Conservation (phyloP, 1,140 invertebrate species). For the Agrilus planipennis region DNA sequence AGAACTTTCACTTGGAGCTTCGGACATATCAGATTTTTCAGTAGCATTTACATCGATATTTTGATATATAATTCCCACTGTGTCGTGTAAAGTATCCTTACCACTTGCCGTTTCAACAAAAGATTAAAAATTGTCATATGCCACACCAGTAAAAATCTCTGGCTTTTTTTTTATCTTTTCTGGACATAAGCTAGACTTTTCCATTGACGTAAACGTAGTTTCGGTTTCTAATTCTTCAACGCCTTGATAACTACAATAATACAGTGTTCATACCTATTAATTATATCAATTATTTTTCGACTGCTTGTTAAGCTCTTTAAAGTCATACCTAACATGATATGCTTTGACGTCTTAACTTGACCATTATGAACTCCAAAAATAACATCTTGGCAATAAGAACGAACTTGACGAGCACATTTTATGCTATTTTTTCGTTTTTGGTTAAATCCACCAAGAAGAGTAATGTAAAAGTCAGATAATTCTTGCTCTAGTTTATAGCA, state of each 20-base stretch:
- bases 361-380: no score
- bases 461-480: no score
- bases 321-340: conserved; percentile 15
- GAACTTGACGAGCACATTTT: no score
- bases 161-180: conserved; percentile 15
- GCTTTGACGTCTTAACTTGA: no score
- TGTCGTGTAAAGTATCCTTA: conserved; percentile 27
- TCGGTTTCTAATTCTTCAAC: conserved; percentile 19
- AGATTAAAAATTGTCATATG: conserved; percentile 32
- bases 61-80: conserved; percentile 24
- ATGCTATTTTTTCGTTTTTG: no score
- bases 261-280: conserved; percentile 17
- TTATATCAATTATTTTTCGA: conserved; percentile 17
- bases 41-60: conserved; percentile 1
- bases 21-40: background rate
- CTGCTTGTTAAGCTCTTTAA: conserved; percentile 17
- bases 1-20: background rate
- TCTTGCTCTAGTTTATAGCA: no score
- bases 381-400: no score
- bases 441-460: no score
- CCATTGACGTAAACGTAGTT: conserved; percentile 11
- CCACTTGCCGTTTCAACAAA: conserved; percentile 27
- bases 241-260: conserved; percentile 15
- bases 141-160: conserved; percentile 22
- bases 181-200: conserved; percentile 18